Percentiles rank a stretch among this genome's conserved stretches.
Evolutionary conservation across 2,797 vertebrate genomes (phyloP).

Genomic region (Gila robusta): DNA sequence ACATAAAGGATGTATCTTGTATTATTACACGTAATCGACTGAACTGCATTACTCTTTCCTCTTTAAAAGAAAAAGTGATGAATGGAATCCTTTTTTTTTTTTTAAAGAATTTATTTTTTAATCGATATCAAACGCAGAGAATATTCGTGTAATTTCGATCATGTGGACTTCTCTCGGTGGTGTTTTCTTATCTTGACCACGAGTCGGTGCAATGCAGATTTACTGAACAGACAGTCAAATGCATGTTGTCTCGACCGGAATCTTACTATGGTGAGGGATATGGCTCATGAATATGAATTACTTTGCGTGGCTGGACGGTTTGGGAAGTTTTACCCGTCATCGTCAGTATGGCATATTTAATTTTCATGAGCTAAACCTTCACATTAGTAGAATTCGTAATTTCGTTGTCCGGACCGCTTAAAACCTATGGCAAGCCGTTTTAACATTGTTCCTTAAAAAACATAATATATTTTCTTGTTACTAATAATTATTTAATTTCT

Average conservation of each 20-base stretch:
- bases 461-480: background rate
- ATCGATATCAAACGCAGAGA: background rate
- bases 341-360: background rate
- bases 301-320: background rate
- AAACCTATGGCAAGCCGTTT: background rate
- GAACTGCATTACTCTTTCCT: background rate
- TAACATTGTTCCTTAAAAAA: background rate
- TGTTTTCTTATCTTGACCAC: slow-evolving; percentile 30
- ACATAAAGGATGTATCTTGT: background rate
- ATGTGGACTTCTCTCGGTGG: background rate
- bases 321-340: background rate
- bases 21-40: background rate
- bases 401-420: background rate
- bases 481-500: background rate
- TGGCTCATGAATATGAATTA: background rate
- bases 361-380: background rate
- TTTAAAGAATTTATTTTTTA: accelerated
- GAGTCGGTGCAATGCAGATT: slow-evolving; percentile 30
- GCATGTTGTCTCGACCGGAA: no score
- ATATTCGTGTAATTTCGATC: background rate
- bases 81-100: background rate
- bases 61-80: background rate
- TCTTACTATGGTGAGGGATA: background rate
- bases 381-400: background rate
- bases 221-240: background rate